Conservation (phyloP, 2,888 invertebrate species). For the Phorcus lineatus region DNA sequence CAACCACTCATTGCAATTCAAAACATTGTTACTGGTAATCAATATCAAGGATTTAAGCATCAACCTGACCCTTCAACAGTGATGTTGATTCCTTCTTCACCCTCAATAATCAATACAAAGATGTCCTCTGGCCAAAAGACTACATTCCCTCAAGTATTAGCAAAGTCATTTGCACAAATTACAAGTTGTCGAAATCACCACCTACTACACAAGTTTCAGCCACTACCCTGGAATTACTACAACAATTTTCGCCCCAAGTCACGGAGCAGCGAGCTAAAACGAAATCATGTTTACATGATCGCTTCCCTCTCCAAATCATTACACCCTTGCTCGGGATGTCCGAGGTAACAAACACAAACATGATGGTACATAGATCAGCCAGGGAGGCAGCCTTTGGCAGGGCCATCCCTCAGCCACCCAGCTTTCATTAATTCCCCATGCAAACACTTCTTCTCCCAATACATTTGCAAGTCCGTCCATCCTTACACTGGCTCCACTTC, state of each 20-base stretch:
- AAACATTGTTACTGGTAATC: too few species aligned
- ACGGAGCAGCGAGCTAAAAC: not conserved
- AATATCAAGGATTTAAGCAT: too few species aligned
- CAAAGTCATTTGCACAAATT: too few species aligned
- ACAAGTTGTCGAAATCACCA: too few species aligned
- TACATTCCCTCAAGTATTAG: too few species aligned
- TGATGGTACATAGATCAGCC: not conserved
- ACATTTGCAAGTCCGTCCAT: conserved; percentile 1
- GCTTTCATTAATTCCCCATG: not conserved
- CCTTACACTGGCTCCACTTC: not conserved
- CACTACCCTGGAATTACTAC: not conserved
- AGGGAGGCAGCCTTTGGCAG: not conserved
- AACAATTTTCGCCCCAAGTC: not conserved
- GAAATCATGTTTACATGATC: not conserved
- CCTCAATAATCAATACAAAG: too few species aligned
- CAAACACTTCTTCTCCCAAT: not conserved
- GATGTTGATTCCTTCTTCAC: too few species aligned
- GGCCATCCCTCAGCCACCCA: not conserved
- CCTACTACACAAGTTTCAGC: too few species aligned
- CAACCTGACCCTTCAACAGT: too few species aligned
- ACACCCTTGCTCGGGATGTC: not conserved
- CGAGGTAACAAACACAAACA: not conserved
- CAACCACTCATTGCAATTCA: too few species aligned
- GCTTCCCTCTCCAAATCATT: not conserved
- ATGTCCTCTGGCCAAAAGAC: too few species aligned